A percentile compares a stretch with the other conserved stretches of the same genome.
Evolutionary conservation across 2,113 vertebrate species (phyloP).

Genomic region (Todiramphus saurophagus): DNA sequence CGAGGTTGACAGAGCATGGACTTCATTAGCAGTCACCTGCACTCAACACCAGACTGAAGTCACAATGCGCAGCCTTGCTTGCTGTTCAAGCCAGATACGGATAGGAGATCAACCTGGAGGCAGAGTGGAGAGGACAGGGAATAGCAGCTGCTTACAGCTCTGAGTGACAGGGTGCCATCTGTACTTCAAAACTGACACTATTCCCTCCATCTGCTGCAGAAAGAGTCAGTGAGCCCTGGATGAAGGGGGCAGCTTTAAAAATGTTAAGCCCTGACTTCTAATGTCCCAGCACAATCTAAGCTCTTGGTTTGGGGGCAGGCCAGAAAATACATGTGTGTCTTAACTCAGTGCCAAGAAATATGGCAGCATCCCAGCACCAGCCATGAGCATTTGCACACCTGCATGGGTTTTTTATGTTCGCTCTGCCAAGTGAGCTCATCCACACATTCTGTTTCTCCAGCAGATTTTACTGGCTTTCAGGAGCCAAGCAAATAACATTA

Average conservation of each 20-base stretch:
- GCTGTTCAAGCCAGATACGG: background rate
- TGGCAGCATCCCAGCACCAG: background rate
- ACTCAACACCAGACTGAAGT: background rate
- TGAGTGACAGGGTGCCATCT: accelerated
- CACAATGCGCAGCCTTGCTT: background rate
- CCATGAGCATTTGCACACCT: background rate
- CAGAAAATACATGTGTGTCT: accelerated
- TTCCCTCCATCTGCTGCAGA: background rate
- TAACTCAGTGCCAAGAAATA: background rate
- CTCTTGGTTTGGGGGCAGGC: background rate
- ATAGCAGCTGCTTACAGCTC: background rate
- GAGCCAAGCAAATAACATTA: conserved; percentile 3
- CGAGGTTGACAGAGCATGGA: background rate
- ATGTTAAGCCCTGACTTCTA: background rate
- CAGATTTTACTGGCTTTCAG: background rate
- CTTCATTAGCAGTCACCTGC: background rate
- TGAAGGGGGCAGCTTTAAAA: background rate
- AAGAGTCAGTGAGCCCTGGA: accelerated
- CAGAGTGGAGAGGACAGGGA: background rate
- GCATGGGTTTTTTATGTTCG: background rate
- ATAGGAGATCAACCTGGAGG: background rate
- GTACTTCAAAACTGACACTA: background rate
- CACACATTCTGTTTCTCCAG: background rate
- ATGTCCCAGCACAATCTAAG: background rate
- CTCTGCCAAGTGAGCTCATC: background rate